Evolutionary conservation across 2,888 invertebrate species (phyloP).

Genomic region (Nomada lathburiana): DNA sequence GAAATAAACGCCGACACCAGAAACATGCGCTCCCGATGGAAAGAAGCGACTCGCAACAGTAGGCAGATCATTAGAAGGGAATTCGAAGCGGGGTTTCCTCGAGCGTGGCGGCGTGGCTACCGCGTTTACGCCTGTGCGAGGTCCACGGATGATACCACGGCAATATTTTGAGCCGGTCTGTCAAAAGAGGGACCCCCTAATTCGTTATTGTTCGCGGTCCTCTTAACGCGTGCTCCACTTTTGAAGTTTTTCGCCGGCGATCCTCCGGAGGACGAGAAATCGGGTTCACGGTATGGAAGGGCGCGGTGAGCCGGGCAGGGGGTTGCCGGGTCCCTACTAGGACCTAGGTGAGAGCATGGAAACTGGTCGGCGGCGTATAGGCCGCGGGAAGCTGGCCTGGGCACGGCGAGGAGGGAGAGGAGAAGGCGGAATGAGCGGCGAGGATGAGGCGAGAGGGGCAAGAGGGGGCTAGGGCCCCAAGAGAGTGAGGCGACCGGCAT

Average conservation of each 20-base stretch:
- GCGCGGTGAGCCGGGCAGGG: slow-evolving; percentile 40
- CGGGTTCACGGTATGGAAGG: slow-evolving; percentile 29
- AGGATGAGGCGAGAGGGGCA: slow-evolving; percentile 58
- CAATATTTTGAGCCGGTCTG: slow-evolving; percentile 69
- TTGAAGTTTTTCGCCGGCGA: slow-evolving; percentile 48
- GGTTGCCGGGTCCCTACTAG: slow-evolving; percentile 60
- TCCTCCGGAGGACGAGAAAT: not conserved
- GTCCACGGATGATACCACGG: slow-evolving; percentile 52
- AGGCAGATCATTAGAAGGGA: slow-evolving; percentile 31
- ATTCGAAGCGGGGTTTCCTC: slow-evolving; percentile 20
- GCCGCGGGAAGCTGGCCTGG: slow-evolving; percentile 76
- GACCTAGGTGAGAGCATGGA: slow-evolving; percentile 74
- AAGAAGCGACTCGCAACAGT: not conserved
- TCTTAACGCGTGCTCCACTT: slow-evolving; percentile 66
- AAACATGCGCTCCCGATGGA: no score
- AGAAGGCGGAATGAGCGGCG: slow-evolving; percentile 66
- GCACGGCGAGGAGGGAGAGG: slow-evolving; percentile 53
- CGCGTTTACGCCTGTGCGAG: slow-evolving; percentile 56
- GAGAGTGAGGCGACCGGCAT: slow-evolving; percentile 83
- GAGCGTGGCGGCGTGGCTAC: slow-evolving; percentile 3
- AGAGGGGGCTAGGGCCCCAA: slow-evolving; percentile 61
- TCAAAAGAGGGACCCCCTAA: slow-evolving; percentile 59
- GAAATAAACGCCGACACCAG: not conserved
- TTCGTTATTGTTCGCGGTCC: slow-evolving; percentile 44
- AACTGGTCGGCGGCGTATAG: slow-evolving; percentile 75